Base-by-base conservation (phyloP, 2,797 vertebrate genomes). In the Leptatherina wallacei region DNA sequence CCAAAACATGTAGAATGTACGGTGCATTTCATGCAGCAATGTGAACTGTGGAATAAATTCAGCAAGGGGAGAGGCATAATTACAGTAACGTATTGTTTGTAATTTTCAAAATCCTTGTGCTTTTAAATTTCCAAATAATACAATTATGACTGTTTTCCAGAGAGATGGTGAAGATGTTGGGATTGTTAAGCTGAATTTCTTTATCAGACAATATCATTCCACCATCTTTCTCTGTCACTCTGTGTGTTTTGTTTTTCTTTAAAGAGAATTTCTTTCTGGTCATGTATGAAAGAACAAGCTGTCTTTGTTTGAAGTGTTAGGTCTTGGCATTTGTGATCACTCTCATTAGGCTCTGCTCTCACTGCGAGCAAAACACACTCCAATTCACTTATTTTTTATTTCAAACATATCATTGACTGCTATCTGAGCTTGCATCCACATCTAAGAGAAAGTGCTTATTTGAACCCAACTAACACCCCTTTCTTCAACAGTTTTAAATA, bases 271-370 rank as follows among this genome's bases (percentile, higher is more conserved):
- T 82, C 80, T 76, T 81, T 85, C 61, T 81, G 74, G 82, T 85
- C 71, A 80, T 81, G 72, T 87, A 78, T 83, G 84, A 86, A 81
- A 91, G 79, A 91, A 92, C 85, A 85, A 83, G 82, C 83, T 75
- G 73, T 82, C 74, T 86, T 90, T 90, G 88, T 92, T 91, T 91
- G 91, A 93, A 88, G 84, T 82, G 83, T 85, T 91, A 85, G 85
- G 85, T 90, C 86, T 91, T 85, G 89, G 88, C 87, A 82, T 86
- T 68, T 90, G 81, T 87, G 88, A 92, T 94, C 88, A 87, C 82
- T 86, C 91, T 93, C 88, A 91, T 92, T 90, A 92, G 56, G 59
- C 79, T 82, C 84, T 83, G 47, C 66, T 80, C 83, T 88, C 62
- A 72, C 75, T 72, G 77, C 69, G 63, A 87, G 80, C 61, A 74